Evolutionary conservation across 2,113 vertebrate genomes (phyloP).

Genomic region (Plectropomus leopardus): DNA sequence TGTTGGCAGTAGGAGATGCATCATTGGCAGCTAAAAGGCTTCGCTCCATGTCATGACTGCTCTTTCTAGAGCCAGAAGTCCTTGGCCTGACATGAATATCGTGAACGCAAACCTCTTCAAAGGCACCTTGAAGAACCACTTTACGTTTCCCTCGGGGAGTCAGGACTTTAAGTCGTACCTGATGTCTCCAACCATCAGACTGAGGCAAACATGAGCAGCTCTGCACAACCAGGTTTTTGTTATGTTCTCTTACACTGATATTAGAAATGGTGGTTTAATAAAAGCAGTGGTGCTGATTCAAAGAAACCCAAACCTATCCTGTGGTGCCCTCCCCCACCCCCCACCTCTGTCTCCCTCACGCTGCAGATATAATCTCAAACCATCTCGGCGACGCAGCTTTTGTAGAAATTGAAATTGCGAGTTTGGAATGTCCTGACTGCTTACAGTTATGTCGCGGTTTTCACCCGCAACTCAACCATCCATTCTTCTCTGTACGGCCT

Average conservation of each 20-base stretch:
- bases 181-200: slow-evolving; percentile 64
- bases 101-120: slow-evolving; percentile 68
- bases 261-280: slow-evolving; percentile 82
- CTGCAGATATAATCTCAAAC: slow-evolving; percentile 90
- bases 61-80: slow-evolving; percentile 40
- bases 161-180: slow-evolving; percentile 65
- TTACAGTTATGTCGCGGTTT: slow-evolving; percentile 94
- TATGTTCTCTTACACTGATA: slow-evolving; percentile 67
- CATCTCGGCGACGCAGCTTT: slow-evolving; percentile 84
- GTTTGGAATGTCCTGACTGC: slow-evolving; percentile 93
- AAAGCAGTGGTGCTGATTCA: slow-evolving; percentile 85
- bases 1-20: slow-evolving; percentile 33
- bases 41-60: slow-evolving; percentile 30
- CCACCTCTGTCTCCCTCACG: slow-evolving; percentile 77
- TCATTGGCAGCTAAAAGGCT: slow-evolving; percentile 28
- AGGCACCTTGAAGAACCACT: slow-evolving; percentile 71
- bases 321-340: slow-evolving; percentile 79
- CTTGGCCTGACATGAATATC: slow-evolving; percentile 59
- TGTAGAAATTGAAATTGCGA: slow-evolving; percentile 90
- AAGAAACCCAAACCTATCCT: slow-evolving; percentile 85
- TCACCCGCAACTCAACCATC: slow-evolving; percentile 68
- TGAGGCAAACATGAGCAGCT: slow-evolving; percentile 44
- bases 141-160: slow-evolving; percentile 62
- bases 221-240: slow-evolving; percentile 74
- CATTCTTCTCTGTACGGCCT: slow-evolving; percentile 54